These are phyloP conservation scores for Hirtodrosophila duncani DNA, from an alignment of 2,888 invertebrate genomes.

Conservation along the genomic window DNA sequence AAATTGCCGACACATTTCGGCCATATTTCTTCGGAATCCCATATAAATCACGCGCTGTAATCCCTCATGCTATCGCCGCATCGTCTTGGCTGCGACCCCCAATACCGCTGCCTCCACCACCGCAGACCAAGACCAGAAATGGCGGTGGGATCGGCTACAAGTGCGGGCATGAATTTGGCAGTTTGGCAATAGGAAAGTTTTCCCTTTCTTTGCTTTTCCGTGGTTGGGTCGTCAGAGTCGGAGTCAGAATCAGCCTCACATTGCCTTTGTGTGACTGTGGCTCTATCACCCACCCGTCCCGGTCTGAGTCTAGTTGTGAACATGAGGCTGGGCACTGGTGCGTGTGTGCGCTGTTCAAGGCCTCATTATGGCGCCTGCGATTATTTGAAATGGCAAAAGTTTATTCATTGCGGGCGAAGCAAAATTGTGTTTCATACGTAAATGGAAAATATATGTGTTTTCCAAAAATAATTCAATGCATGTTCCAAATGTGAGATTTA, in stretches of 20 bases:
- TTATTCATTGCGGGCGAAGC: constrained; percentile 50
- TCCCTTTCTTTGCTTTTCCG: constrained; percentile 51
- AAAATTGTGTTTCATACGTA: constrained; percentile 56
- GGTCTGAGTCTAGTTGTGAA: constrained; percentile 9
- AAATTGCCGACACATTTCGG: constrained; percentile 80
- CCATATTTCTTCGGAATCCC: constrained; percentile 79
- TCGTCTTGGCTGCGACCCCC: constrained; percentile 61
- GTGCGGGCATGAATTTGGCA: constrained; percentile 59
- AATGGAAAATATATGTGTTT: constrained; percentile 56
- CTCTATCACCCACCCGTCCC: background rate
- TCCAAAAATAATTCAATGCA: constrained; percentile 60
- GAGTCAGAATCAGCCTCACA: too few species aligned
- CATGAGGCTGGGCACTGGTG: constrained; percentile 21
- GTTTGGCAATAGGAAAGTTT: constrained; percentile 73
- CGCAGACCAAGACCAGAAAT: constrained; percentile 25
- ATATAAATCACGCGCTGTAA: constrained; percentile 79
- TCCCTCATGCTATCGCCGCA: constrained; percentile 79
- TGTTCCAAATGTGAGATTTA: constrained; percentile 56
- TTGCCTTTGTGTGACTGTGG: constrained; percentile 41
- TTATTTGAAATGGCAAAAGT: constrained; percentile 73
- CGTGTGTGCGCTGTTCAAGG: constrained; percentile 56
- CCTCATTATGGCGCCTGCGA: constrained; percentile 67
- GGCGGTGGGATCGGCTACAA: background rate
- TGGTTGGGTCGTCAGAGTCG: constrained; percentile 17
- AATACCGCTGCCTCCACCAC: constrained; percentile 15